Evolutionary conservation across 1,140 invertebrate genomes (phyloP), one percentile per base, ranked within the genome.

Genomic region (Helicoverpa zea): DNA sequence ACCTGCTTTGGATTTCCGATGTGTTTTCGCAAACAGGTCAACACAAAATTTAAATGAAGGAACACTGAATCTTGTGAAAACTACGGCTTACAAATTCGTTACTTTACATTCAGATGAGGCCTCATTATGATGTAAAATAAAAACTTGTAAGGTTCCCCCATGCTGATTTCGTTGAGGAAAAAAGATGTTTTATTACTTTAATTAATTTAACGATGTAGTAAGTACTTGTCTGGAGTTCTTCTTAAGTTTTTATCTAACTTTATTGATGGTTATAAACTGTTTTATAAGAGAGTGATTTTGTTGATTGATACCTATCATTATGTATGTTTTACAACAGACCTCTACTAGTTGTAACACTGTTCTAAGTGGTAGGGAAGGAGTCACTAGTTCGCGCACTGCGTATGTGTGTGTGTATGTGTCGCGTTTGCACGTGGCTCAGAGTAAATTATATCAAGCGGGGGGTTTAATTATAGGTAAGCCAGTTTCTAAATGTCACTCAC

Each of bases 81-180:
- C 63, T 68, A 70, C 47, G 61, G 29, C 51, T 54, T 13, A 79
- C 63, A 58, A 59, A 70, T 64, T 70, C 64, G 78, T 80, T 61
- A 68, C 68, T 80, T 80, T 80, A 54, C 78, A 80, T 73, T 72
- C 78, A 72, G 73, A 79, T 70, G 64, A 30, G 43, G 11, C 43
- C 79, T 80, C 79, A 74, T 80, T 80, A 80, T 75, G 58, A 80
- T 74, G 70, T 73, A 75, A 80, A 80, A 73, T 73, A 73, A 80
- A 52, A 72, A 72, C 23, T 74, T 64, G 70, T 75, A 66, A 80
- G 84, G 75, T 59, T 72, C 29, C 52, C 74, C 47, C 59, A 43
- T 63, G 43, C 35, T 61, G 74, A 63, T 76, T 66, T 54, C 10
- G 51, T 29, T 66, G 47, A 54, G n/a, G 30, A 29, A 43, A 35